Base-by-base conservation (phyloP, 2,113 vertebrate species). In the Gavialis gangeticus region DNA sequence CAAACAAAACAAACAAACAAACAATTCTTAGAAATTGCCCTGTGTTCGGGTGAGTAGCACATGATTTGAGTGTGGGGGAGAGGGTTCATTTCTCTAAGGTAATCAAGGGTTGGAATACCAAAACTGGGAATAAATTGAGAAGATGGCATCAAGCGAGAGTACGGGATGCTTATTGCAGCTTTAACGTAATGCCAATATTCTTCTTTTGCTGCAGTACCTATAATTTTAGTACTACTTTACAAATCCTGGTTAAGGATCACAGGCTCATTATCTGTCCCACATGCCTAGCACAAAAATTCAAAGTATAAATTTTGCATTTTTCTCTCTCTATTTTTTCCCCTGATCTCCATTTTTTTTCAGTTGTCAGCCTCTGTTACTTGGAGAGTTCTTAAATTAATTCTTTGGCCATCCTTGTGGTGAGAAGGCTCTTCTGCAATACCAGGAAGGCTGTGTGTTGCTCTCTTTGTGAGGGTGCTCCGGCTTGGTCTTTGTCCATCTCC, bases 1-100 rank as follows among this genome's bases (percentile, higher is more conserved):
- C 2, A 46, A 46, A 46, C 5, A 34, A 34, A 16, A n/a, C n/a
- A 79, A 80, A 0, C 0, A 0, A 18, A 30, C 1, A 15, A 66
- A 21, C 9, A 75, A 75, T 64, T 0, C 64, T 67, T 9, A 67
- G n/a, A n/a, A 67, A 30, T 67, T 67, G 19, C 17, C 17, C 28
- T 54, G 2, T 59, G 58, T 54, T 25, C 11, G 62, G 58, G 77
- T 56, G 2, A 30, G 16, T 37, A 85, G 46, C 19, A 22, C 22
- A 63, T 77, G 46, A 46, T 46, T 46, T 46, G 46, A 46, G 46
- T 15, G 25, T 3, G 2, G 2, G 3, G 5, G 3, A 37, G 6
- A 17, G 12, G 18, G 73, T 63, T 71, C 46, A 46, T 84, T 3
- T 75, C 8, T 60, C 58, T 2, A 57, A 63, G 18, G 22, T 77